Conservation (phyloP, 2,888 invertebrate genomes). For the Isotomurus palustris region DNA sequence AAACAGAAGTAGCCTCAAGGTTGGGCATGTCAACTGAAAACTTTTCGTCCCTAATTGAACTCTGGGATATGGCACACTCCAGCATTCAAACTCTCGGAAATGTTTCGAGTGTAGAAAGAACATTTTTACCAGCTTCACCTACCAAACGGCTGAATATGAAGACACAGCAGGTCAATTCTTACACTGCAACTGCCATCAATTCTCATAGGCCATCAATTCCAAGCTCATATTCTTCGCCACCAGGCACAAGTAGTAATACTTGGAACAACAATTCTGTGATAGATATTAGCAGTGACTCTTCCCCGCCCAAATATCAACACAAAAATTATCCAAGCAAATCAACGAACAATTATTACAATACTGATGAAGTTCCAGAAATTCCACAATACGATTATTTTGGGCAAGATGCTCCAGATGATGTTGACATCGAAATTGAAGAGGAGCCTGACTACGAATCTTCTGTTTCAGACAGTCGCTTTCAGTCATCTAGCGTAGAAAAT, state of each 20-base stretch:
- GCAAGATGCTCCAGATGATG: conserved; percentile 7
- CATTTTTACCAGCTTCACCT: background rate
- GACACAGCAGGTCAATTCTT: background rate
- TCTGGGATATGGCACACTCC: conserved; percentile 30
- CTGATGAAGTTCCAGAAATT: background rate
- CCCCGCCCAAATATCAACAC: background rate
- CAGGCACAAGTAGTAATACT: background rate
- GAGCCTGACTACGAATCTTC: background rate
- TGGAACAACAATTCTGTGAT: conserved; percentile 8
- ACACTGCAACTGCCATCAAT: background rate
- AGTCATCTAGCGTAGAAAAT: conserved; percentile 4
- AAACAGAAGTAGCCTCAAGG: conserved; percentile 16
- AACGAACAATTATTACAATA: background rate
- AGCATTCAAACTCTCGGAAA: background rate
- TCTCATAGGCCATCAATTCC: background rate
- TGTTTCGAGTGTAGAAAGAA: background rate
- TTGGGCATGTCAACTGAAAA: conserved; percentile 28
- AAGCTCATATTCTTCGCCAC: too few species aligned
- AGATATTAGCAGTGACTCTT: conserved; percentile 14
- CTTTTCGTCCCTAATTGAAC: conserved; percentile 27
- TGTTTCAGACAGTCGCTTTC: background rate
- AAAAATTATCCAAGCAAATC: background rate
- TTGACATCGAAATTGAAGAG: conserved; percentile 14
- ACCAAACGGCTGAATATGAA: background rate
- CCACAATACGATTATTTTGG: conserved; percentile 28